Conservation (phyloP, 2,113 vertebrate species). For the Stegostoma tigrinum region DNA sequence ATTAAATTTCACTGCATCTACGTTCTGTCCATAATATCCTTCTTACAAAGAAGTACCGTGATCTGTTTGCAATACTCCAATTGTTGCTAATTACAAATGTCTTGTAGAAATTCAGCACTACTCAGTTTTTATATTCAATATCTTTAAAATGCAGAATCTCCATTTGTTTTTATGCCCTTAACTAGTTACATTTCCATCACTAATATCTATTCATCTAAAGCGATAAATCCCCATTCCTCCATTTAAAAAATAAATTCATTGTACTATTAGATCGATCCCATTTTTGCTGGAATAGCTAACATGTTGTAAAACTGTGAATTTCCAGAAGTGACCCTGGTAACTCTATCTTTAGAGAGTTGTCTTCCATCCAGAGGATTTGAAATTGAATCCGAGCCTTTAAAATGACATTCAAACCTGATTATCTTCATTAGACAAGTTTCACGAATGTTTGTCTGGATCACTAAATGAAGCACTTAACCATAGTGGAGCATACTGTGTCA, state of each 20-base stretch:
- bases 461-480: slow-evolving; percentile 23
- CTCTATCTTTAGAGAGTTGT: not conserved
- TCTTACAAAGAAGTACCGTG: not conserved
- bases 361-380: not conserved
- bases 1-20: not conserved
- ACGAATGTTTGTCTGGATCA: not conserved
- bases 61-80: not conserved
- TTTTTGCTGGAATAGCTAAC: not conserved
- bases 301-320: slow-evolving; percentile 17
- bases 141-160: not conserved
- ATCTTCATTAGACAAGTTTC: slow-evolving; percentile 18
- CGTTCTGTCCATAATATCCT: not conserved
- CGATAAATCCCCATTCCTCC: not conserved
- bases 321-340: not conserved
- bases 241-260: not conserved
- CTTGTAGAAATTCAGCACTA: not conserved
- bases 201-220: not conserved
- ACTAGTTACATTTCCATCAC: too few relatives aligned
- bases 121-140: not conserved
- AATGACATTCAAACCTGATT: slow-evolving; percentile 18
- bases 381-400: slow-evolving; percentile 19
- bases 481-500: not conserved
- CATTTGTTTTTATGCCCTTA: not conserved
- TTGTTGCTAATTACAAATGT: not conserved
- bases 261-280: not conserved